A percentile compares a stretch with the other conserved stretches of the same genome.
phyloP scores from a whole-genome alignment of 2,888 invertebrate genomes.

The Clivina fossor region DNA sequence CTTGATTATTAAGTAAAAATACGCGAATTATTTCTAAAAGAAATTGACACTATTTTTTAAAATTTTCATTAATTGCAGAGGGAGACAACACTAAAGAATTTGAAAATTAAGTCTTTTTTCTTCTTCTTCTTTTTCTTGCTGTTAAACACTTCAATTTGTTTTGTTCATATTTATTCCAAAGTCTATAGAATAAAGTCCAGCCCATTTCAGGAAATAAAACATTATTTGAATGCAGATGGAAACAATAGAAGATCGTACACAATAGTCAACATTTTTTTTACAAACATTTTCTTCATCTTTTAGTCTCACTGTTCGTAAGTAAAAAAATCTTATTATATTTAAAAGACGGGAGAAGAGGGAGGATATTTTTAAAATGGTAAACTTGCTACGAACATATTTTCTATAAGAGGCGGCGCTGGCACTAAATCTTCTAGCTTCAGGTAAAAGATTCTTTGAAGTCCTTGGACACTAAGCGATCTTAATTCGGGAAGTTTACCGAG shows the following conservation, averaged over 20 bases:
- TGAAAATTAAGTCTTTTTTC: slow-evolving; percentile 19
- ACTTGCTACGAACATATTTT: slow-evolving; percentile 93
- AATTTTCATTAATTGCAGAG: slow-evolving; percentile 13
- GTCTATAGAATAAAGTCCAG: not conserved
- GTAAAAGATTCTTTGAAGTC: slow-evolving; percentile 92
- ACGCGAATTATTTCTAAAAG: slow-evolving; percentile 8
- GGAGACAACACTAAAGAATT: slow-evolving; percentile 22
- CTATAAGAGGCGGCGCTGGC: slow-evolving; percentile 89
- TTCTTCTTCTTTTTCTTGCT: too few species aligned
- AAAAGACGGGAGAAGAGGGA: too few species aligned
- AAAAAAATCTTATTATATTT: too few species aligned
- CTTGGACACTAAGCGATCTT: slow-evolving; percentile 89
- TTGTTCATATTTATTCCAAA: too few species aligned
- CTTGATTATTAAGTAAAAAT: too few species aligned
- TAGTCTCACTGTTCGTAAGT: too few species aligned
- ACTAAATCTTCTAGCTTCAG: slow-evolving; percentile 89
- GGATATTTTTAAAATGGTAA: slow-evolving; percentile 77
- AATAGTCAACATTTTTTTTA: too few species aligned
- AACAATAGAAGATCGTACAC: too few species aligned
- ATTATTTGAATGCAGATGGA: not conserved
- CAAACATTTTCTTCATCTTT: too few species aligned
- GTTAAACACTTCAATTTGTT: too few species aligned
- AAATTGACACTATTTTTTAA: slow-evolving; percentile 16
- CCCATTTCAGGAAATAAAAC: not conserved
- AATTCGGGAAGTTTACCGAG: slow-evolving; percentile 91